phyloP scores from a whole-genome alignment of 35 echinoderm and acorn worm species.

The Diadema setosum region DNA sequence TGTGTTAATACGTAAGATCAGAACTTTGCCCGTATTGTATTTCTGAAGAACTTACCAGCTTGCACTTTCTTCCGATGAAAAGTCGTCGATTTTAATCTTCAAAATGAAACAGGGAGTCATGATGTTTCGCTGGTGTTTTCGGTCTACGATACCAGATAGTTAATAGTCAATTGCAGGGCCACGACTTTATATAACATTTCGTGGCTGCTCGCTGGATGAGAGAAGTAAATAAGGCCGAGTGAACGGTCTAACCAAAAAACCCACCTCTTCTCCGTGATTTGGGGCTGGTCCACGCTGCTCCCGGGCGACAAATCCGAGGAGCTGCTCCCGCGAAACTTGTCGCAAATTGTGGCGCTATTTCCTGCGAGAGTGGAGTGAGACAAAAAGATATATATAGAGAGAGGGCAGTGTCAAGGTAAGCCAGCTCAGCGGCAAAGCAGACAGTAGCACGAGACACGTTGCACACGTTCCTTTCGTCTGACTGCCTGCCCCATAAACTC shows the following conservation, averaged over 20 bases:
- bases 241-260: not conserved
- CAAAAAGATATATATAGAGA: not conserved
- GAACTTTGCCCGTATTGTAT: too few species aligned
- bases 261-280: not conserved
- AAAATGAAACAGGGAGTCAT: too few species aligned
- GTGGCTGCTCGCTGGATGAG: too few species aligned
- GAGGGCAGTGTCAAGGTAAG: not conserved
- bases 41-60: too few species aligned
- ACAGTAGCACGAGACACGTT: not conserved
- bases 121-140: too few species aligned
- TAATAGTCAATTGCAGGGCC: too few species aligned
- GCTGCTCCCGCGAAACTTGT: slow-evolving; percentile 5
- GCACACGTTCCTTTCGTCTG: not conserved
- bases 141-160: too few species aligned
- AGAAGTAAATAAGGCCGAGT: too few species aligned
- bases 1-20: too few species aligned
- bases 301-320: not conserved
- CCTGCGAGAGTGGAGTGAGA: not conserved
- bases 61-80: too few species aligned
- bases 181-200: too few species aligned
- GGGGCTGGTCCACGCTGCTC: not conserved
- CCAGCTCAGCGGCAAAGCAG: not conserved
- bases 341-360: not conserved
- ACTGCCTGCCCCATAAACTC: not conserved
- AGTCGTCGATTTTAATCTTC: too few species aligned